A percentile compares a stretch with the other conserved stretches of the same genome.
phyloP scores from a whole-genome alignment of 2,113 vertebrate genomes.

The Notarius quadriscutis region DNA sequence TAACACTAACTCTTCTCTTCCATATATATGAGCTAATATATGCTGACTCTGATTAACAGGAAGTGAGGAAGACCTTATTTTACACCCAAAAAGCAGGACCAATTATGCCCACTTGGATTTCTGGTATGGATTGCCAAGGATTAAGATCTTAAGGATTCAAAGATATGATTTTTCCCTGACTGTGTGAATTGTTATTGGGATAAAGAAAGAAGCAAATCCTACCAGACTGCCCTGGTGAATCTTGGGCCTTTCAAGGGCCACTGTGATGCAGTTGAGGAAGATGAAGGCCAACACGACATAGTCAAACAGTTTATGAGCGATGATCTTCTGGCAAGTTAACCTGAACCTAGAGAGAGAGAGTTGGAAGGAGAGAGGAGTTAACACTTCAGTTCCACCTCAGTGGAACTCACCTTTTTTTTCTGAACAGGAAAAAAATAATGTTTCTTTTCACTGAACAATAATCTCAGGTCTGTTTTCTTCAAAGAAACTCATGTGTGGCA shows the following conservation, averaged over 20 bases:
- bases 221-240: slow-evolving; percentile 96
- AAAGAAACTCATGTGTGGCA: neutral
- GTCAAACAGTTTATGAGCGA: slow-evolving; percentile 96
- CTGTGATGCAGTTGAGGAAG: slow-evolving; percentile 98
- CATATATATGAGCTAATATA: neutral
- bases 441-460: neutral
- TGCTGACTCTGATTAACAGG: neutral
- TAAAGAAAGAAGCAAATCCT: slow-evolving; percentile 54
- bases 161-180: neutral
- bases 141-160: neutral
- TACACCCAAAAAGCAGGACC: neutral
- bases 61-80: neutral
- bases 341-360: slow-evolving; percentile 80
- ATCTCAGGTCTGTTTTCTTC: neutral
- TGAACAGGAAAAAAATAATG: neutral
- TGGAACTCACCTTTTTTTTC: neutral
- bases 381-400: neutral
- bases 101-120: neutral
- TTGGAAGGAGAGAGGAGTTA: neutral
- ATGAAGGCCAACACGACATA: slow-evolving; percentile 95
- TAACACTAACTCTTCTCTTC: neutral
- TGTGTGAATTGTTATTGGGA: neutral
- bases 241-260: slow-evolving; percentile 94
- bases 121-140: neutral
- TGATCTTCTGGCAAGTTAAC: slow-evolving; percentile 90